Percentiles rank a stretch among this genome's conserved stretches.
Conservation (phyloP, 2,888 invertebrate genomes). For the Drosophila parthenogenetica region DNA sequence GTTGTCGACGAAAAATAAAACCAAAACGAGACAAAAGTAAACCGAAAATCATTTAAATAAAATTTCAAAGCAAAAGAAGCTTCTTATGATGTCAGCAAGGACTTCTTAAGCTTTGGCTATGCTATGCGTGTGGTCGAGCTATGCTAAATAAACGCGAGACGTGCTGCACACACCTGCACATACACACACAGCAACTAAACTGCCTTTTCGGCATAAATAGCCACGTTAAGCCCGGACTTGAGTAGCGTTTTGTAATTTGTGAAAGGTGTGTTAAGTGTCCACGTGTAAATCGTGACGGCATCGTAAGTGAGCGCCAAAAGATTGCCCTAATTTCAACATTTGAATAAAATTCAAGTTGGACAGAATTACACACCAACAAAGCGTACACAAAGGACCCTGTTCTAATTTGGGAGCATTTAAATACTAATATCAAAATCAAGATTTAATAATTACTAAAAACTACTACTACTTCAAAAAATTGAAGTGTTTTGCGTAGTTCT, state of each 20-base stretch:
- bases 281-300: constrained; percentile 1
- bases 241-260: constrained; percentile 12
- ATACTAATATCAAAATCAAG: too few species aligned
- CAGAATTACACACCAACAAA: not conserved
- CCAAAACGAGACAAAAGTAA: not conserved
- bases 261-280: constrained; percentile 14
- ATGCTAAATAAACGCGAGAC: constrained; percentile 30
- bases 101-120: constrained; percentile 1
- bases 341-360: not conserved
- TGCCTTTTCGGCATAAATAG: constrained; percentile 21
- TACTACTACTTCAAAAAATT: too few species aligned
- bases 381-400: too few species aligned
- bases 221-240: constrained; percentile 33
- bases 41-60: not conserved
- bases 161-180: constrained; percentile 41
- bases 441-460: too few species aligned
- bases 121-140: constrained; percentile 31
- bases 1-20: not conserved
- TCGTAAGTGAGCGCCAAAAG: constrained; percentile 9
- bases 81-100: constrained; percentile 24
- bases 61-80: constrained; percentile 2
- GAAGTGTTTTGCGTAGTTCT: too few species aligned
- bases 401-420: too few species aligned
- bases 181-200: constrained; percentile 1
- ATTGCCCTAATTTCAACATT: not conserved